These are phyloP conservation scores for Lutjanus campechanus DNA, from an alignment of 2,797 vertebrate genomes.

Conservation along the genomic window DNA sequence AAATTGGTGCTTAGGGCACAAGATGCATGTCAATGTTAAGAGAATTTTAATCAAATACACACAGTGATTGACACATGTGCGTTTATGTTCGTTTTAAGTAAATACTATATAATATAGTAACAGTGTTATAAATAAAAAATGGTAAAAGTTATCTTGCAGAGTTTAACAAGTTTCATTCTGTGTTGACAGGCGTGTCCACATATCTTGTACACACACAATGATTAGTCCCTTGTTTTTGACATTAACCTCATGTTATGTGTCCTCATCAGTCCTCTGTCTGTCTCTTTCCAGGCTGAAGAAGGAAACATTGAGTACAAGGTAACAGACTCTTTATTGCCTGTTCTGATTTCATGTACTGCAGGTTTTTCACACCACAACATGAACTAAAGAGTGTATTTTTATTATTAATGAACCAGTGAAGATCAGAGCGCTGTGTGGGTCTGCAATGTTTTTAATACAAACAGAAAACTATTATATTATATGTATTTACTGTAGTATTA, in stretches of 20 bases:
- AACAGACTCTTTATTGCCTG: not conserved
- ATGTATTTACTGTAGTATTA: too few species aligned
- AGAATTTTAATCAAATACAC: not conserved
- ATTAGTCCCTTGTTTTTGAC: not conserved
- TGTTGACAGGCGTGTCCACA: not conserved
- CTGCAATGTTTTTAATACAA: too few species aligned
- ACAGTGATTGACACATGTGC: too few species aligned
- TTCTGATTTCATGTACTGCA: too few species aligned
- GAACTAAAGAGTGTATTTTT: not conserved
- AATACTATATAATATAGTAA: too few species aligned
- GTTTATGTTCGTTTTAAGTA: too few species aligned
- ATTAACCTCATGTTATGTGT: not conserved
- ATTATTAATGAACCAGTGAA: too few species aligned
- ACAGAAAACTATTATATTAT: too few species aligned
- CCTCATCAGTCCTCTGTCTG: slow-evolving; percentile 1
- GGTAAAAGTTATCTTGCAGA: too few species aligned
- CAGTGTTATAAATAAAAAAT: too few species aligned
- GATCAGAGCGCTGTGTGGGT: too few species aligned
- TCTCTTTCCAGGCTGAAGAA: slow-evolving; percentile 92
- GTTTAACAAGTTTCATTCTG: not conserved
- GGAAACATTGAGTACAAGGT: slow-evolving; percentile 99
- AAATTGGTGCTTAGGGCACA: not conserved
- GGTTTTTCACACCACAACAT: not conserved
- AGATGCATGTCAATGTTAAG: too few species aligned
- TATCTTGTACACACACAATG: not conserved